Percentiles rank a stretch among this genome's conserved stretches.
Conservation (phyloP, 2,888 invertebrate species). For the Disparrhopalites patrizii region DNA sequence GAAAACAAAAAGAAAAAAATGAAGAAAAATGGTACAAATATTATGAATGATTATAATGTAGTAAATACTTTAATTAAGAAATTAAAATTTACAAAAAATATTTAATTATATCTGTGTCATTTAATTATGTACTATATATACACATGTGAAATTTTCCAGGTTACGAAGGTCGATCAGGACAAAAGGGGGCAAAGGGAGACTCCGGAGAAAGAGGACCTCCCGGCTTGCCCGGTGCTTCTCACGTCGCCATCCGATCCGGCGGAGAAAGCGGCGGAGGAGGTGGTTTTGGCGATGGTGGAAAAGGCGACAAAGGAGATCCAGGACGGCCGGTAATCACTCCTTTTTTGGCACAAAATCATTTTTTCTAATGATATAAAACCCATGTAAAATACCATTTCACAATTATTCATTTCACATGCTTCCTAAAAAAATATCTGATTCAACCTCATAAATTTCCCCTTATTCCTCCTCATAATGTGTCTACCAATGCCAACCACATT, state of each 20-base stretch:
- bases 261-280: neutral
- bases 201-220: neutral
- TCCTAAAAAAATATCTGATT: neutral
- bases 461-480: too few relatives aligned
- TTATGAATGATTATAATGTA: too few relatives aligned
- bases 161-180: neutral
- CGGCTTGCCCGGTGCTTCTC: constrained; percentile 11
- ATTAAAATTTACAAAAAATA: too few relatives aligned
- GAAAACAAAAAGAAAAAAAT: too few relatives aligned
- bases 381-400: neutral
- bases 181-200: constrained; percentile 7
- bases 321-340: neutral
- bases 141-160: too few relatives aligned
- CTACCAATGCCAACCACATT: too few relatives aligned
- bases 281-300: neutral
- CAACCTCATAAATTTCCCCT: too few relatives aligned
- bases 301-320: constrained; percentile 5
- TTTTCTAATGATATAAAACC: too few relatives aligned
- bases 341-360: too few relatives aligned
- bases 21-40: too few relatives aligned
- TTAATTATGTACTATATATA: neutral
- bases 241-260: constrained; percentile 8
- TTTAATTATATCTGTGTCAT: neutral
- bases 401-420: neutral
- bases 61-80: too few relatives aligned